A percentile compares a stretch with the other conserved stretches of the same genome.
phyloP scores from a whole-genome alignment of 2,113 vertebrate genomes.

The Heterotilapia buettikoferi region DNA sequence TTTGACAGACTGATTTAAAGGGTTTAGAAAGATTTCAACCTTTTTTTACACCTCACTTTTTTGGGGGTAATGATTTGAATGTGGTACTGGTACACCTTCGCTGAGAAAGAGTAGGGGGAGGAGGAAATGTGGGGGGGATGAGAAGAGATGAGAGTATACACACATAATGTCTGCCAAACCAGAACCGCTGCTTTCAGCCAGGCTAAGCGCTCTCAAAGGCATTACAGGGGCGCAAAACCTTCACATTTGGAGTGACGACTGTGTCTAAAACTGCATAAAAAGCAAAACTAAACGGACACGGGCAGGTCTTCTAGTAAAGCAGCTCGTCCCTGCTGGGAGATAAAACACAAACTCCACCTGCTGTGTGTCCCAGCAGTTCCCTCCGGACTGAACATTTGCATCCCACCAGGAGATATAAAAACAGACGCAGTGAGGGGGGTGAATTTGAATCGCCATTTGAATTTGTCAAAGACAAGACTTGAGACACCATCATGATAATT shows the following conservation, averaged over 20 bases:
- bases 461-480: conserved; percentile 49
- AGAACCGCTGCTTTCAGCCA: conserved; percentile 22
- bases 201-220: neutral
- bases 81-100: conserved; percentile 34
- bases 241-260: neutral
- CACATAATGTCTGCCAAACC: conserved; percentile 16
- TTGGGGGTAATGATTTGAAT: conserved; percentile 27
- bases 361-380: conserved; percentile 23
- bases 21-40: neutral
- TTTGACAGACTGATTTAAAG: neutral
- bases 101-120: conserved; percentile 42
- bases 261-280: neutral
- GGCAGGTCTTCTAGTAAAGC: neutral
- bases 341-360: conserved; percentile 21
- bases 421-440: conserved; percentile 9
- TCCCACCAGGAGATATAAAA: conserved; percentile 58
- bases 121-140: conserved; percentile 36
- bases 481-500: conserved; percentile 23
- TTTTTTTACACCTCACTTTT: conserved; percentile 13
- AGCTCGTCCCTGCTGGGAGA: neutral
- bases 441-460: conserved; percentile 69
- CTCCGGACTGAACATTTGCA: conserved; percentile 57
- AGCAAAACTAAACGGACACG: neutral
- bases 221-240: neutral
- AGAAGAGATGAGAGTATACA: conserved; percentile 11